Evolutionary conservation across 2,888 invertebrate species (phyloP), one percentile per base, ranked within the genome.

Genomic region (Xestobium rufovillosum): DNA sequence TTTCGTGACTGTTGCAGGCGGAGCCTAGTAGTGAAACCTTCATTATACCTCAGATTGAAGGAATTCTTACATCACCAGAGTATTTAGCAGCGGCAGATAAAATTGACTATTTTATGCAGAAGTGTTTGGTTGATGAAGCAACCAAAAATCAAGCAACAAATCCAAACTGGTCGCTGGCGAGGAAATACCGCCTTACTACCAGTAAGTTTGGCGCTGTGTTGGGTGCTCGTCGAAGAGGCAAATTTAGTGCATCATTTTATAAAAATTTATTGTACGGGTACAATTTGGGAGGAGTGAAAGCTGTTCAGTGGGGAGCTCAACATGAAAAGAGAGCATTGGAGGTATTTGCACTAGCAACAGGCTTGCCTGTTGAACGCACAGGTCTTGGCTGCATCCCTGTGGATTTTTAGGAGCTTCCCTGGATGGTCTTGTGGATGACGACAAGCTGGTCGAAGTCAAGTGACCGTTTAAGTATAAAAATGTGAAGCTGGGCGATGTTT

Each of bases 391-490:
- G 3, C 14, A 43, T 31, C 4, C 12, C 23, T 35, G 33, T 36
- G 40, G 43, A 3, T 39, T 32, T 32, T 36, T 44, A 13, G 41
- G 35, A 26, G 42, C 43, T 25, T 37, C 32, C 19, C 43, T 41
- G 8, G 43, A 45, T 39, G 43, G 43, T 8, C 25, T 41, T 3
- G 26, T 43, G 9, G 34, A 32, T 8, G 32, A 38, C 3, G 29
- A 45, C 28, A 29, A 14, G 9, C 13, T 43, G 8, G 29, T 45
- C 6, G 45, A 45, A 39, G 28, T 43, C 9, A 45, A 45, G 19
- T 43, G 45, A 26, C 41, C 39, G 3, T 44, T 36, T 36, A 36
- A 30, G 34, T 44, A 41, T 33, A 13, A 34, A 17, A 32, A 33
- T 25, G 11, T 4, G 2, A 8, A n/a, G 8, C 16, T 38, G 14